phyloP scores from a whole-genome alignment of 2,113 vertebrate species.

The Ia io region DNA sequence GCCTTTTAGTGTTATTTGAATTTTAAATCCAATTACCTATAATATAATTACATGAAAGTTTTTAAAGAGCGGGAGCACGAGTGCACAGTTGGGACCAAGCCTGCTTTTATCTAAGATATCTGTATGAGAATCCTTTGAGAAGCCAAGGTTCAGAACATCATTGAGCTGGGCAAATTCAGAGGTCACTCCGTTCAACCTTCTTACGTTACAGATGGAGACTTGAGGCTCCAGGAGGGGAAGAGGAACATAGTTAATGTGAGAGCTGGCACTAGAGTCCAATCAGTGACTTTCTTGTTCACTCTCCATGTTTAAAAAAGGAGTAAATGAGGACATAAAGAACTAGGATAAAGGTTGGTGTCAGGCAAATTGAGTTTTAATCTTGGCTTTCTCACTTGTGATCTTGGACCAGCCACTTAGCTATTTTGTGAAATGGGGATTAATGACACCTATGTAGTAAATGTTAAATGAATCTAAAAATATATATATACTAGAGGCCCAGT shows the following conservation, averaged over 20 bases:
- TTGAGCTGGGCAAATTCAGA: not conserved
- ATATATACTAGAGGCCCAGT: no score
- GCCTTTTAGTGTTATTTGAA: not conserved
- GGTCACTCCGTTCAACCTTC: not conserved
- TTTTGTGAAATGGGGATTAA: not conserved
- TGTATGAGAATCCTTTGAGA: not conserved
- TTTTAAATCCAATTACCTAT: slow-evolving; percentile 14
- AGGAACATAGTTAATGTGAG: not conserved
- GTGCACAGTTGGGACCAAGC: not conserved
- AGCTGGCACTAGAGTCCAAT: not conserved
- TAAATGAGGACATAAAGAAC: not conserved
- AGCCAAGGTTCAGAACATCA: not conserved
- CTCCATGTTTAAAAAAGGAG: not conserved
- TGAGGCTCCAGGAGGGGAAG: not conserved
- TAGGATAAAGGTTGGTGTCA: not conserved
- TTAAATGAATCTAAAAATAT: not conserved
- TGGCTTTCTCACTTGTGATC: not conserved
- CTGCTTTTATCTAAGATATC: not conserved
- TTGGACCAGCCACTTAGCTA: not conserved
- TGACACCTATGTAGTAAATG: not conserved
- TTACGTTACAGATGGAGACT: not conserved
- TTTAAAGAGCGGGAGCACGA: not conserved
- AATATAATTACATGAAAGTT: not conserved
- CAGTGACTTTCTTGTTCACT: not conserved
- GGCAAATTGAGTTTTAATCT: not conserved